Evolutionary conservation across 2,888 invertebrate genomes (phyloP), one percentile per base, ranked within the genome.

Genomic region (Conus canariensis): DNA sequence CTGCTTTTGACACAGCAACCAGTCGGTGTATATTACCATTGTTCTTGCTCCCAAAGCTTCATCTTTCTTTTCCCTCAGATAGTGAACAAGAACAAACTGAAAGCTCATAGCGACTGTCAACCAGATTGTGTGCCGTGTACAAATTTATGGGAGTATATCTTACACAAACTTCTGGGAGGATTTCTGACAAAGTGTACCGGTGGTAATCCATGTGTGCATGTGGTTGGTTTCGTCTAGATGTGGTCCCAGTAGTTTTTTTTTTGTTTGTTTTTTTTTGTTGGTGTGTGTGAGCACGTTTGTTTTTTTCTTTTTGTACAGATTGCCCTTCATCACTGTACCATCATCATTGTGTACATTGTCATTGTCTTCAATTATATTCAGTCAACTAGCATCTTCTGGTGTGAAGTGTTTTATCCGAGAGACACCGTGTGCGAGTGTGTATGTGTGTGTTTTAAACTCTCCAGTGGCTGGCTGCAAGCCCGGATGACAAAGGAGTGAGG

Each of bases 301-400:
- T 25, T 77, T 77, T 74, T 80, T 25, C 30, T 80, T 30, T 80
- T 25, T 80, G 77, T 80, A 80, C 77, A 80, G 77, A 30, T 80
- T 80, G 10, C 77, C 30, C 30, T 30, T 80, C 30, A 80, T 30
- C 30, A 30, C 12, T 25, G 30, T 80, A 45, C 16, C 77, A 80
- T 80, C 30, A 16, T 80, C 77, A 80, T 80, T 80, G 30, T 80
- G 77, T 80, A 80, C 77, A 80, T 80, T 80, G 77, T 30, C 77
- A 80, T 30, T 16, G 77, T 80, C 77, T 80, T 80, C 77, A 80
- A 80, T 80, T 80, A 80, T 80, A 80, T 80, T 80, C 77, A 80
- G 77, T 80, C 77, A 45, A 80, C 77, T 80, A 80, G 77, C 77
- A 77, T 12, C 30, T n/a, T n/a, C n/a, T 74, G 8, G n/a, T 74